Percentiles rank a stretch among this genome's conserved stretches.
These are phyloP conservation scores for Gobio gobio DNA, from an alignment of 2,113 vertebrate genomes.

Conservation along the genomic window DNA sequence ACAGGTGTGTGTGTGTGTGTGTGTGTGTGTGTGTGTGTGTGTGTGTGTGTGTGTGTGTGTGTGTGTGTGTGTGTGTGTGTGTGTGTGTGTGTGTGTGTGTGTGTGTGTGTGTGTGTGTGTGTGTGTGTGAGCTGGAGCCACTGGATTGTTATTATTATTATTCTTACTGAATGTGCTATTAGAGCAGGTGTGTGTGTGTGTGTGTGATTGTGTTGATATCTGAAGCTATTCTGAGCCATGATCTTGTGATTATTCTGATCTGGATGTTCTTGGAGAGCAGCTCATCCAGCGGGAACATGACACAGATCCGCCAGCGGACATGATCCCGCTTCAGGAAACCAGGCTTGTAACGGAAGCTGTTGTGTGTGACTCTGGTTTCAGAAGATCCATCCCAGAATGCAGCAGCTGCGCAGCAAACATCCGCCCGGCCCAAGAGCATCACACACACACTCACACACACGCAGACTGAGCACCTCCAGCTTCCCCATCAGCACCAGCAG, in stretches of 20 bases:
- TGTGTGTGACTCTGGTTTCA: constrained; percentile 66
- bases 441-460: constrained; percentile 92
- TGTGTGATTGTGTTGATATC: neutral
- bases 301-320: constrained; percentile 40
- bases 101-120: too few relatives aligned
- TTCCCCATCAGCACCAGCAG: too few relatives aligned
- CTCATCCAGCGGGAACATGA: neutral
- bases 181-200: too few relatives aligned
- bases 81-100: too few relatives aligned
- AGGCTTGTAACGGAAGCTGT: constrained; percentile 64
- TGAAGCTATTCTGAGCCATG: neutral
- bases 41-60: too few relatives aligned
- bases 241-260: too few relatives aligned
- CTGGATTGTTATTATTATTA: neutral
- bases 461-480: constrained; percentile 76
- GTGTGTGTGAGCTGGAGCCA: too few relatives aligned
- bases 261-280: too few relatives aligned
- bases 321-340: constrained; percentile 59
- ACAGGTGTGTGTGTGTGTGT: too few relatives aligned
- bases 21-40: too few relatives aligned
- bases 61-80: too few relatives aligned
- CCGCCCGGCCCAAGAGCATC: constrained; percentile 77
- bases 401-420: constrained; percentile 84
- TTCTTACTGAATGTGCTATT: too few relatives aligned
- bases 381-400: constrained; percentile 74